Base-by-base conservation (phyloP, 2,113 vertebrate species). In the Zingel zingel region DNA sequence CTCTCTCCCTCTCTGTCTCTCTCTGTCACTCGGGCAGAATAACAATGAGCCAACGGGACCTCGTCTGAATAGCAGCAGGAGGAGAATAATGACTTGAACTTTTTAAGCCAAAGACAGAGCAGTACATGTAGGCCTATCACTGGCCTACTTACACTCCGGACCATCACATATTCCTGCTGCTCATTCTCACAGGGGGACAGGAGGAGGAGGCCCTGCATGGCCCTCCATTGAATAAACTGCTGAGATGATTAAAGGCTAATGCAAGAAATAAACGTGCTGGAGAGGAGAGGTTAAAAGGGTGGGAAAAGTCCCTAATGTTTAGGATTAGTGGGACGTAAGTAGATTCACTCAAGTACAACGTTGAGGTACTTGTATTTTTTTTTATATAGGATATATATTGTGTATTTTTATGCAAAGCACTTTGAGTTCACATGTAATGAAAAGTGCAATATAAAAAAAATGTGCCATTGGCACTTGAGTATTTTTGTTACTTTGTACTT, bases 31-130 rank as follows among this genome's bases (percentile, higher is more conserved):
- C 83, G 90, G 93, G 53, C 92, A 92, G 95, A 95, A 96, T 96
- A 95, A 95, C 94, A 96, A 96, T 95, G 95, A 95, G 94, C 91
- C 89, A 88, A 92, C 91, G 79, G 94, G 93, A 94, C 77, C 88
- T 63, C 62, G 43, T 18, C 76, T 94, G 93, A 95, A 95, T 94
- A 86, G 91, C 82, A 89, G 89, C 83, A 85, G 86, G 87, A 81
- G 85, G 79, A 94, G 94, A 94, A 93, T 94, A 95, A 95, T 94
- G 93, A 94, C 92, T 89, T 92, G 92, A 91, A 92, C 91, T 92
- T 92, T 92, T 93, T 71, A 86, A 83, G 81, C 83, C 90, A 91
- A 79, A 85, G 90, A 88, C 88, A 79, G 70, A 83, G 86, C 66
- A 53, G 83, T 79, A 48, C 67, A 67, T 27, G 70, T 81, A 79